Conservation (phyloP, 2,797 vertebrate species). For the Typhlichthys subterraneus region DNA sequence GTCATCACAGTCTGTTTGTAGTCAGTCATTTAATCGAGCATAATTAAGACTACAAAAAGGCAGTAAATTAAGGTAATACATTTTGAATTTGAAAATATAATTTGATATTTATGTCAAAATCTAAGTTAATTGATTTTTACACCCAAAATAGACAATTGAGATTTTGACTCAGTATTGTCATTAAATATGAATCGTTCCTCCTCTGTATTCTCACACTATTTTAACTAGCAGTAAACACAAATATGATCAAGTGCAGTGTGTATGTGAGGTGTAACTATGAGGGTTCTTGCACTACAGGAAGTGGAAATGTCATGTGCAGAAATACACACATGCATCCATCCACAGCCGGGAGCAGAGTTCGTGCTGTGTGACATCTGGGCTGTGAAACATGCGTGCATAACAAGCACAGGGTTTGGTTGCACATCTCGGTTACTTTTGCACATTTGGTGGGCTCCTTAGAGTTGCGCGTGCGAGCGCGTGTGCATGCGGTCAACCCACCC, state of each 20-base stretch:
- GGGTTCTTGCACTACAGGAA: constrained; percentile 53
- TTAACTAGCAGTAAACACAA: not conserved
- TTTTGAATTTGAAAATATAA: too few relatives aligned
- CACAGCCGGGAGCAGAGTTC: not conserved
- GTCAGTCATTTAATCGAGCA: too few relatives aligned
- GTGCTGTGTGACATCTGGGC: not conserved
- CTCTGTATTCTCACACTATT: not conserved
- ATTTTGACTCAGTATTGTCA: too few relatives aligned
- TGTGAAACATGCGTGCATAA: not conserved
- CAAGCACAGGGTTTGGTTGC: constrained; percentile 27
- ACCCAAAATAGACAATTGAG: too few relatives aligned
- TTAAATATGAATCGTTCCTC: too few relatives aligned
- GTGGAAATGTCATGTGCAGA: constrained; percentile 53
- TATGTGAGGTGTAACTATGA: constrained; percentile 18
- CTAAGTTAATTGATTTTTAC: too few relatives aligned
- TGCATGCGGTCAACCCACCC: not conserved
- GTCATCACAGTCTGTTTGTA: too few relatives aligned
- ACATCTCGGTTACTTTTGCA: constrained; percentile 20
- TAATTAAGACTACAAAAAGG: too few relatives aligned
- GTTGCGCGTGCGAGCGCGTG: not conserved
- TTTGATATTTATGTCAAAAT: too few relatives aligned
- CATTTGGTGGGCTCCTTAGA: constrained; percentile 26
- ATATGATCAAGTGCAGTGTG: not conserved
- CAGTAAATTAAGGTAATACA: too few relatives aligned
- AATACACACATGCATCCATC: constrained; percentile 23